Evolutionary conservation across 2,113 vertebrate genomes (phyloP).

Genomic region (Aegithalos caudatus): DNA sequence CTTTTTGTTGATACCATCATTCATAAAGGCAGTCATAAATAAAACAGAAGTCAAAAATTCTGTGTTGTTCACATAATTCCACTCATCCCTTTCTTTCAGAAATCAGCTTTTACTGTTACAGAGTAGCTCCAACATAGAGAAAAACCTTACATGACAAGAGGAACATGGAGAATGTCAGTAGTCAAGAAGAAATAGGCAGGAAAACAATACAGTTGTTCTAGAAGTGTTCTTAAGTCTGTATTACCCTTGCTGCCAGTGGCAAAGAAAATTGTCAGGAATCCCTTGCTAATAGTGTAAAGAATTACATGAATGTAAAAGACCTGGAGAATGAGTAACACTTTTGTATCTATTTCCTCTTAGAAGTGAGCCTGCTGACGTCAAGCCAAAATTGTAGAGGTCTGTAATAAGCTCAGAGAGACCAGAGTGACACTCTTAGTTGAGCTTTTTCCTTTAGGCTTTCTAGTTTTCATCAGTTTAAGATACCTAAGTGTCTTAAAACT

Average conservation of each 20-base stretch:
- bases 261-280: not conserved
- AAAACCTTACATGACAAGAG: fast-evolving
- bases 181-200: not conserved
- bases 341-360: not conserved
- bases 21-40: not conserved
- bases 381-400: not conserved
- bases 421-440: not conserved
- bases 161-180: not conserved
- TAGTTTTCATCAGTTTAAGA: not conserved
- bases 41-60: not conserved
- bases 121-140: not conserved
- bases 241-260: not conserved
- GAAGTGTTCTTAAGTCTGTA: not conserved
- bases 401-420: not conserved
- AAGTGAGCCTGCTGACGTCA: not conserved
- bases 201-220: not conserved
- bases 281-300: not conserved
- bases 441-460: not conserved
- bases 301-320: not conserved
- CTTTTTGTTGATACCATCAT: not conserved
- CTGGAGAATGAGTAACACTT: not conserved
- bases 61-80: not conserved
- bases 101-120: not conserved
- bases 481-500: not conserved
- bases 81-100: not conserved